phyloP scores from a whole-genome alignment of 2,797 vertebrate species.

The Cyclopterus lumpus region DNA sequence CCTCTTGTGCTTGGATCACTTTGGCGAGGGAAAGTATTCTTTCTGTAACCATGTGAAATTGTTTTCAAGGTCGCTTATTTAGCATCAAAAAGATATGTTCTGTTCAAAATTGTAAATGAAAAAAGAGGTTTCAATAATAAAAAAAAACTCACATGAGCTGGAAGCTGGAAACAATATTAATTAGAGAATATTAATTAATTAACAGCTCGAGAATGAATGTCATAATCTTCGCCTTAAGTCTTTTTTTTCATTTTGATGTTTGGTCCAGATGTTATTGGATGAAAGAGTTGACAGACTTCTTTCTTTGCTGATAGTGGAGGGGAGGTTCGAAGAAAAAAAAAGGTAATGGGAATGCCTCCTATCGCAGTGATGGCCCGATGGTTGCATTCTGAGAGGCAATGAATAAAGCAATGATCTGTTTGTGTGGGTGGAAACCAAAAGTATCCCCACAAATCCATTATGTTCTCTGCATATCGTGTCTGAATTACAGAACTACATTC shows the following conservation, averaged over 20 bases:
- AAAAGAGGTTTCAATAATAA: background rate
- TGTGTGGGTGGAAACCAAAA: constrained; percentile 1
- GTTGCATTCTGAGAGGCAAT: background rate
- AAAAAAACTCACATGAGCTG: background rate
- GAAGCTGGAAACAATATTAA: background rate
- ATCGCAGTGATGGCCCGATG: background rate
- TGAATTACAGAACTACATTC: background rate
- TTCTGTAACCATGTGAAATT: background rate
- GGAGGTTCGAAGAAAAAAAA: background rate
- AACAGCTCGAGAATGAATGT: background rate
- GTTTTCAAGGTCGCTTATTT: constrained; percentile 3
- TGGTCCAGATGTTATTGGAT: background rate
- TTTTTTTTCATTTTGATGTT: background rate
- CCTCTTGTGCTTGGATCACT: background rate
- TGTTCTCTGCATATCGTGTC: background rate
- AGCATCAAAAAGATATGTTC: background rate
- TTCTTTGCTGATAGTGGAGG: background rate
- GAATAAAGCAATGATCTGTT: background rate
- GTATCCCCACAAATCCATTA: background rate
- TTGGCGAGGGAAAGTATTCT: background rate
- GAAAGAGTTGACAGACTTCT: background rate
- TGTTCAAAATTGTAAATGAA: background rate
- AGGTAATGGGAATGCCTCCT: background rate
- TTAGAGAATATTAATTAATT: background rate
- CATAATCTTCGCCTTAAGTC: background rate